These are phyloP conservation scores for Elysia crispata DNA, from an alignment of 2,888 invertebrate genomes.

Conservation along the genomic window DNA sequence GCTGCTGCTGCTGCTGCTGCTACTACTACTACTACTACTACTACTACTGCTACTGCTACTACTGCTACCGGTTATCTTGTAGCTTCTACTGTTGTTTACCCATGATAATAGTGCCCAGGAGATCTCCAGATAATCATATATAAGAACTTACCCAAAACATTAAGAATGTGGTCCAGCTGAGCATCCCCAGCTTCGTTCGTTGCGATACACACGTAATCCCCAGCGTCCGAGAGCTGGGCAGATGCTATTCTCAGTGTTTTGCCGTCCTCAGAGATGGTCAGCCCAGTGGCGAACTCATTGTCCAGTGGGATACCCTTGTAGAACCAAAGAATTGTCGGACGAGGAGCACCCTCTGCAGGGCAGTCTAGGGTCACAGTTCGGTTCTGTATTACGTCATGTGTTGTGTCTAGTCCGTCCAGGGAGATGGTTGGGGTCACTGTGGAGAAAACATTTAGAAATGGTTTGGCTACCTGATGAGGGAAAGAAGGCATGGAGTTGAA, in stretches of 20 bases:
- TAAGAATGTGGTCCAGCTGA: constrained; percentile 66
- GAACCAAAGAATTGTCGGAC: constrained; percentile 71
- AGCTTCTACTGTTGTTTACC: constrained; percentile 60
- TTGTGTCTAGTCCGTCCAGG: constrained; percentile 65
- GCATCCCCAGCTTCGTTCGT: constrained; percentile 78
- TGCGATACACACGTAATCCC: constrained; percentile 78
- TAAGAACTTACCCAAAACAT: constrained; percentile 70
- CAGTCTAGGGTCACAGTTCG: constrained; percentile 67
- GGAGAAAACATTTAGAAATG: constrained; percentile 42
- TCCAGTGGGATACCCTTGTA: constrained; percentile 63
- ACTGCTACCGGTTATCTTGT: neutral
- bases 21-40: constrained; percentile 17
- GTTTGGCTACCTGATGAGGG: no score
- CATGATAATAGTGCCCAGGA: constrained; percentile 59
- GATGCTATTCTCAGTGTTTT: constrained; percentile 65
- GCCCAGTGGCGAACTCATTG: constrained; percentile 54
- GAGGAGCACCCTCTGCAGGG: constrained; percentile 70
- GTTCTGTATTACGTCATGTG: constrained; percentile 75
- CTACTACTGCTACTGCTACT: neutral
- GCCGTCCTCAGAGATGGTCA: constrained; percentile 61
- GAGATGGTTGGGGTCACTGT: constrained; percentile 78
- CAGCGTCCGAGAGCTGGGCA: constrained; percentile 64
- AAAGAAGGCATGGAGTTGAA: no score
- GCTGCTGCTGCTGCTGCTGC: neutral
- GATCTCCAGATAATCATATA: neutral